These are phyloP conservation scores for Eulemur rubriventer DNA, from an alignment of 2,797 vertebrate species.

Conservation along the genomic window DNA sequence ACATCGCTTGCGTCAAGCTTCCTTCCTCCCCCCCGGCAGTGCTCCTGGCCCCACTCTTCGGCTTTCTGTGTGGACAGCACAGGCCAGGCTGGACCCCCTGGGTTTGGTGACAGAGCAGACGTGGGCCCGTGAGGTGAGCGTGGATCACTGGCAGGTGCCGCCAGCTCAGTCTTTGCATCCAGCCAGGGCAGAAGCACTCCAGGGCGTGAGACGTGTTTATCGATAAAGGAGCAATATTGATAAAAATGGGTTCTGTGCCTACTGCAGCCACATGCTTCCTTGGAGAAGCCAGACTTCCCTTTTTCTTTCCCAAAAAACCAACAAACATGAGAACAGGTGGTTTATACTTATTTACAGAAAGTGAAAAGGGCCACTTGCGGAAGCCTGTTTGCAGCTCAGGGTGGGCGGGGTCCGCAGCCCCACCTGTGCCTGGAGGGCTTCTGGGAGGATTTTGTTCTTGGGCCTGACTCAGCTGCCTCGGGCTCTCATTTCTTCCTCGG, in stretches of 20 bases:
- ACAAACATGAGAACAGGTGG: not conserved
- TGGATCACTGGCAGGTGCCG: not conserved
- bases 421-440: not conserved
- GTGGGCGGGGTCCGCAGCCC: not conserved
- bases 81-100: too few relatives aligned
- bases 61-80: not conserved
- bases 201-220: not conserved
- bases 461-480: not conserved
- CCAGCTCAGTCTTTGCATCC: not conserved
- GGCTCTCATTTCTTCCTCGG: not conserved
- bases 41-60: too few relatives aligned
- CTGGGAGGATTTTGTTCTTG: not conserved
- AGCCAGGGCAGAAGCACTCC: not conserved
- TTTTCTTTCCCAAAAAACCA: not conserved
- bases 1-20: not conserved
- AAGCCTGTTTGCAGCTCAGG: not conserved
- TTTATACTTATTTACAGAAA: not conserved
- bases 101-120: too few relatives aligned
- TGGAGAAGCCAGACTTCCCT: not conserved
- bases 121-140: not conserved
- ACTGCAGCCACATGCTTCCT: accelerated
- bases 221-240: not conserved
- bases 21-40: not conserved
- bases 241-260: too few relatives aligned
- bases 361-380: not conserved